These are phyloP conservation scores for Caenorhabditis sp. DNA, from an alignment of 2,888 invertebrate genomes.

Conservation along the genomic window DNA sequence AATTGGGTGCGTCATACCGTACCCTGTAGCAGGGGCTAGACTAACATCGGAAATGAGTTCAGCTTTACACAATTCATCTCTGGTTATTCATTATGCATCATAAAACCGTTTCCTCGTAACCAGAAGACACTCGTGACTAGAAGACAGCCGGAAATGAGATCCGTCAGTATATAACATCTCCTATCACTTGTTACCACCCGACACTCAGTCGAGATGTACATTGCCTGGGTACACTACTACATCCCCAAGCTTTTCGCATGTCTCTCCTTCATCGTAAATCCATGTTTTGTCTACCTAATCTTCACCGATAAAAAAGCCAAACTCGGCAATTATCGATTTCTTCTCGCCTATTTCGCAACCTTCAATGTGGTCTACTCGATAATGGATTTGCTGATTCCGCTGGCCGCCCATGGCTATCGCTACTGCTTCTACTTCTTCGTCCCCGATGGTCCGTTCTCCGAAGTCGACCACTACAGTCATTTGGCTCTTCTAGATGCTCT, in stretches of 20 bases:
- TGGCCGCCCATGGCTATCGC: constrained; percentile 12
- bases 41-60: too few relatives aligned
- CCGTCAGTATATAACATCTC: too few relatives aligned
- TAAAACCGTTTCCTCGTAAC: too few relatives aligned
- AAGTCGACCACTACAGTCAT: not conserved
- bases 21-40: too few relatives aligned
- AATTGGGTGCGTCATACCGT: too few relatives aligned
- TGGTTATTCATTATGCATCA: too few relatives aligned
- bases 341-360: constrained; percentile 19
- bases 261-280: constrained; percentile 18
- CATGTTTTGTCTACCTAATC: constrained; percentile 21
- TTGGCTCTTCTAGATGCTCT: constrained; percentile 7
- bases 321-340: constrained; percentile 24
- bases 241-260: constrained; percentile 14
- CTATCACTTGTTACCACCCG: too few relatives aligned
- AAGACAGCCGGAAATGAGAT: too few relatives aligned
- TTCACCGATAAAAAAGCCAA: constrained; percentile 18
- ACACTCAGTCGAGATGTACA: too few relatives aligned
- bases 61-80: too few relatives aligned
- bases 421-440: constrained; percentile 27
- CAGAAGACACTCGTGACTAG: too few relatives aligned
- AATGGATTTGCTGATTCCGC: constrained; percentile 18
- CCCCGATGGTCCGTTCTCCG: constrained; percentile 17
- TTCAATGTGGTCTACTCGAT: constrained; percentile 33
- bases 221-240: constrained; percentile 21